Conservation (phyloP, 2,888 invertebrate genomes). For the Drosophila atripex region DNA sequence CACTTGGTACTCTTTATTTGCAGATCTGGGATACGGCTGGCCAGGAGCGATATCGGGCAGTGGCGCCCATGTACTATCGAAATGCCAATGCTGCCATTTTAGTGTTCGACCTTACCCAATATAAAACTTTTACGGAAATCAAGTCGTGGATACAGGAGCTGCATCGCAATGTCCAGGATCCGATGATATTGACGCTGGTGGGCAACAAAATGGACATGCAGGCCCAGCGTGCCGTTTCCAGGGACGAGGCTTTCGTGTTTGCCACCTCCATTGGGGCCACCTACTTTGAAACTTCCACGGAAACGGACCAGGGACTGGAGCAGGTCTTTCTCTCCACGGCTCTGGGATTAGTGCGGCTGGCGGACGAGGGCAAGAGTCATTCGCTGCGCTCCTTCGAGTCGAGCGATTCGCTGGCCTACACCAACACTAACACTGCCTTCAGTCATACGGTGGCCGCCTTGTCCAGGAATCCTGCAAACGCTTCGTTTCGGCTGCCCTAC, state of each 20-base stretch:
- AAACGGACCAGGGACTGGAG: conserved; percentile 90
- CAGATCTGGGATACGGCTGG: conserved; percentile 84
- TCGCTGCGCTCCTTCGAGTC: conserved; percentile 87
- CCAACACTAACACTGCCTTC: conserved; percentile 78
- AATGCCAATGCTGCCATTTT: conserved; percentile 95
- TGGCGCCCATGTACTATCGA: conserved; percentile 97
- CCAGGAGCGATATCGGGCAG: conserved; percentile 89
- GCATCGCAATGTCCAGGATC: conserved; percentile 90
- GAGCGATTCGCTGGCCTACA: conserved; percentile 83
- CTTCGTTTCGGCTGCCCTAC: conserved; percentile 80
- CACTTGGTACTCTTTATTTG: conserved; percentile 38
- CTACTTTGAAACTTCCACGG: conserved; percentile 93
- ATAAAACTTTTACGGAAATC: conserved; percentile 90
- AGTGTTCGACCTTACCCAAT: conserved; percentile 93
- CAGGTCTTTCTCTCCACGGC: conserved; percentile 89
- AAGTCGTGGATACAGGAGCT: conserved; percentile 94
- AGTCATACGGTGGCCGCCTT: conserved; percentile 68
- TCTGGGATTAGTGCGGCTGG: conserved; percentile 86
- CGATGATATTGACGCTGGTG: conserved; percentile 91
- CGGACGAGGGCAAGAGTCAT: conserved; percentile 84
- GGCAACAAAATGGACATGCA: conserved; percentile 94
- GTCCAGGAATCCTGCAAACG: conserved; percentile 52
- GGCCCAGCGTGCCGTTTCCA: conserved; percentile 86
- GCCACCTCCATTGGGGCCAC: conserved; percentile 92
- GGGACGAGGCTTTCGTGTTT: conserved; percentile 90